phyloP scores from a whole-genome alignment of 2,113 vertebrate genomes.

The Heloderma charlesbogerti region DNA sequence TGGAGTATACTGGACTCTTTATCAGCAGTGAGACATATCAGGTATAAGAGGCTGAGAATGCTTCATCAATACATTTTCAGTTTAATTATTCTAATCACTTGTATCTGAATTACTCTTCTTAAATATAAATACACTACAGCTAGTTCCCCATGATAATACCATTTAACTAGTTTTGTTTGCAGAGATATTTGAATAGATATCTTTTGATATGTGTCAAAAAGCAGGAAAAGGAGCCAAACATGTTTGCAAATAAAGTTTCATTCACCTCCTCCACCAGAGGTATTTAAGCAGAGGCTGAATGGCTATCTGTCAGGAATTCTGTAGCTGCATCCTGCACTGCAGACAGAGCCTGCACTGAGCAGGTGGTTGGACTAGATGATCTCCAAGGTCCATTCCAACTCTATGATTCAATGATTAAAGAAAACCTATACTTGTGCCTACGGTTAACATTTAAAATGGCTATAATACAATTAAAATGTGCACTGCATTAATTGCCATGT shows the following conservation, averaged over 20 bases:
- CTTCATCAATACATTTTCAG: neutral
- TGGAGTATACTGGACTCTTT: neutral
- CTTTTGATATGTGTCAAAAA: too few relatives aligned
- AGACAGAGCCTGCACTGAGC: too few relatives aligned
- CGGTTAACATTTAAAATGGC: neutral
- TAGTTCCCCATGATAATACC: neutral
- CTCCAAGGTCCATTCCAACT: too few relatives aligned
- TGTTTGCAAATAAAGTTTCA: neutral
- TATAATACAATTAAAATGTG: neutral
- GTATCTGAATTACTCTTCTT: neutral
- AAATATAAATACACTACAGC: neutral
- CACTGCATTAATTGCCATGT: neutral
- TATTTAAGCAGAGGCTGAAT: too few relatives aligned
- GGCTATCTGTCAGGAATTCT: too few relatives aligned
- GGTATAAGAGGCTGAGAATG: neutral
- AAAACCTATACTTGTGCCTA: neutral
- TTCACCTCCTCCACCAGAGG: neutral
- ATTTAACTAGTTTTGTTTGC: neutral
- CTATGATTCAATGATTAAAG: neutral
- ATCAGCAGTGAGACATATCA: neutral
- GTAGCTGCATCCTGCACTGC: too few relatives aligned
- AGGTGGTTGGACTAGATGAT: too few relatives aligned
- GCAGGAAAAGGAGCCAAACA: neutral
- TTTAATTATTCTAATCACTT: neutral
- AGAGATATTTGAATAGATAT: neutral